Evolutionary conservation across 2,888 invertebrate species (phyloP).

Genomic region (Drosophila quinaria): DNA sequence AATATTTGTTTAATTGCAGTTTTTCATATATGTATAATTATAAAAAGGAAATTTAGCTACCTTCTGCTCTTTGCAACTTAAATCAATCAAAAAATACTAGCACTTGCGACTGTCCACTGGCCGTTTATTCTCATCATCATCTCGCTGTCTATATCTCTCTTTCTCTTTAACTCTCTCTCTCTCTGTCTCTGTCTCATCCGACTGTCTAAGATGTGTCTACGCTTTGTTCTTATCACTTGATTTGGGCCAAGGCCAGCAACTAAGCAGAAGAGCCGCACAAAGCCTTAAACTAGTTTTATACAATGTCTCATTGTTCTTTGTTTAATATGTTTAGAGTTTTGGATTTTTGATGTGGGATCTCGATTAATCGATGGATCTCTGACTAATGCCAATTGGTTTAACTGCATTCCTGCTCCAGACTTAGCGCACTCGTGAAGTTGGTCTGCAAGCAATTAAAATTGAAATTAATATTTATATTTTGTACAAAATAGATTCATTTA

Average conservation of each 20-base stretch:
- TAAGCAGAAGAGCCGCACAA: constrained; percentile 73
- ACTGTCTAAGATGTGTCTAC: constrained; percentile 19
- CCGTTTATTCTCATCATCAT: constrained; percentile 15
- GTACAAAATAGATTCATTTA: neutral
- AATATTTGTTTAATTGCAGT: constrained; percentile 58
- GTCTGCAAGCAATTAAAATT: constrained; percentile 68
- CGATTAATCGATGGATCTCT: constrained; percentile 20
- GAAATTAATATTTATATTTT: neutral
- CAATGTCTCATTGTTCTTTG: constrained; percentile 77
- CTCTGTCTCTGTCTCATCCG: constrained; percentile 3
- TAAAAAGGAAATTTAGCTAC: constrained; percentile 79
- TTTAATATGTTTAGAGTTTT: constrained; percentile 55
- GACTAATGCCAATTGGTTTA: constrained; percentile 45
- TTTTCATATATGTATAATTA: constrained; percentile 54
- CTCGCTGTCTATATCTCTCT: constrained; percentile 15
- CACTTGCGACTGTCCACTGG: constrained; percentile 58
- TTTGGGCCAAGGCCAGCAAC: constrained; percentile 60
- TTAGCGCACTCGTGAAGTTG: constrained; percentile 83
- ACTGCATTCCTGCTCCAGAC: constrained; percentile 20
- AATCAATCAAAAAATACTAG: constrained; percentile 74
- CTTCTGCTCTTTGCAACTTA: constrained; percentile 58
- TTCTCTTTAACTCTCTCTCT: constrained; percentile 2
- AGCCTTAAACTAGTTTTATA: constrained; percentile 74
- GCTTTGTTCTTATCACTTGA: constrained; percentile 44
- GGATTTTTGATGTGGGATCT: constrained; percentile 45